Evolutionary conservation across 2,888 invertebrate species (phyloP).

Genomic region (Prionchulus punctatus): DNA sequence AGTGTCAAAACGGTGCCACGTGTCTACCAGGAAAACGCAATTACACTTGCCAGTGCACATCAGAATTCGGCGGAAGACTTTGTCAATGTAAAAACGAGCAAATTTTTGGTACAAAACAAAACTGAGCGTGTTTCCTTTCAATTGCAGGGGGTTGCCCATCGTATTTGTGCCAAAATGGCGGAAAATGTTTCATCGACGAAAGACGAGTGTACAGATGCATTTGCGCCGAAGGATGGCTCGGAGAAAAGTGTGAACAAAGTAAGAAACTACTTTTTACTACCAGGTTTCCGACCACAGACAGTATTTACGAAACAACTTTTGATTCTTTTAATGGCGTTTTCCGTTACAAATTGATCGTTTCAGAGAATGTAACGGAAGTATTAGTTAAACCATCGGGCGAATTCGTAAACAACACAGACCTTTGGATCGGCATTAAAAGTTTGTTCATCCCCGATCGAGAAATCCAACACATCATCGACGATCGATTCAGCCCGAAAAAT

Average conservation of each 20-base stretch:
- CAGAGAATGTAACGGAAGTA: too few relatives aligned
- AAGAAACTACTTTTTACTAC: neutral
- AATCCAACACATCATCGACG: neutral
- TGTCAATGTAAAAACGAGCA: constrained; percentile 6
- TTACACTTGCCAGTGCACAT: constrained; percentile 4
- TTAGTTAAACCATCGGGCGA: too few relatives aligned
- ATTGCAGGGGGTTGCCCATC: constrained; percentile 8
- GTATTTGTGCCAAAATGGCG: constrained; percentile 9
- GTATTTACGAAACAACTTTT: too few relatives aligned
- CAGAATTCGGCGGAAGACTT: constrained; percentile 4
- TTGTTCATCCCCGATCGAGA: neutral
- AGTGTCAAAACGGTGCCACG: constrained; percentile 3
- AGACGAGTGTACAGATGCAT: neutral
- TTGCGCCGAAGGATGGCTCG: constrained; percentile 5
- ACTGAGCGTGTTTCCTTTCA: too few relatives aligned
- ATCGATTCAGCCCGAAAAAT: neutral
- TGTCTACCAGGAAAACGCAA: neutral
- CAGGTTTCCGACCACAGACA: too few relatives aligned
- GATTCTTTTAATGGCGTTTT: too few relatives aligned
- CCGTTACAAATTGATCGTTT: too few relatives aligned
- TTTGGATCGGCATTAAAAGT: neutral
- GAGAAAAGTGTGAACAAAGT: constrained; percentile 1
- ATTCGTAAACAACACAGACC: neutral
- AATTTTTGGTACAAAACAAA: too few relatives aligned
- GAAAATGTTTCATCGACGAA: constrained; percentile 5